phyloP scores from a whole-genome alignment of 2,113 vertebrate species.

The Ceratotherium simum region DNA sequence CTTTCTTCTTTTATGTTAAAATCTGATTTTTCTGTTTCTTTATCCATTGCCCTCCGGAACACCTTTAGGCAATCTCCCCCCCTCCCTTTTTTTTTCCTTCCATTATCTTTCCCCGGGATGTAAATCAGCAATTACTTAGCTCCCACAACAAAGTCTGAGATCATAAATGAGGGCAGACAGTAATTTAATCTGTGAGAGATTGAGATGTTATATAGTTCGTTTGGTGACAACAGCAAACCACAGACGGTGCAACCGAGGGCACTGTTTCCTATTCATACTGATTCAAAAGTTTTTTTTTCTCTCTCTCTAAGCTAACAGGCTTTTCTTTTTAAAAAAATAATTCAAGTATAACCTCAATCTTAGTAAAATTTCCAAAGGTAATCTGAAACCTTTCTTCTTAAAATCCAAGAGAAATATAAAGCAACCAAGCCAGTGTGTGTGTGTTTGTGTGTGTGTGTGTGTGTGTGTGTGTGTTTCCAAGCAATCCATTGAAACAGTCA shows the following conservation, averaged over 20 bases:
- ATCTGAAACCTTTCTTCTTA: not conserved
- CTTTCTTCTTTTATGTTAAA: not conserved
- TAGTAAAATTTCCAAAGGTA: slow-evolving; percentile 44
- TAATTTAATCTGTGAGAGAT: slow-evolving; percentile 42
- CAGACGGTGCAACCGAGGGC: not conserved
- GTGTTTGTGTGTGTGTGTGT: not conserved
- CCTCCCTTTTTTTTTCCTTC: too few relatives aligned
- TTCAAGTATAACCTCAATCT: not conserved
- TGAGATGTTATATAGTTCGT: not conserved
- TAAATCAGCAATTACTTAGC: slow-evolving; percentile 56
- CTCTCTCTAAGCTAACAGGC: not conserved
- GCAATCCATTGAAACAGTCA: not conserved
- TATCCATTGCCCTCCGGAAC: not conserved
- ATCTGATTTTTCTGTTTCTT: slow-evolving; percentile 36
- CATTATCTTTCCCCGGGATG: not conserved
- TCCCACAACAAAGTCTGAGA: slow-evolving; percentile 14
- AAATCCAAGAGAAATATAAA: slow-evolving; percentile 15
- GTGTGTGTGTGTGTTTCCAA: not conserved
- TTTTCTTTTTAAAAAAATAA: slow-evolving; percentile 20
- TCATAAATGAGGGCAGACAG: slow-evolving; percentile 1
- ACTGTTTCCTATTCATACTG: not conserved
- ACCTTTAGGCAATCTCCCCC: not conserved
- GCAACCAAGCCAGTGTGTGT: not conserved
- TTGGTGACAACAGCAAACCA: not conserved
- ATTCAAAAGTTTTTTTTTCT: not conserved